Base-by-base conservation (phyloP, 2,113 vertebrate genomes). In the Xenopus borealis region DNA sequence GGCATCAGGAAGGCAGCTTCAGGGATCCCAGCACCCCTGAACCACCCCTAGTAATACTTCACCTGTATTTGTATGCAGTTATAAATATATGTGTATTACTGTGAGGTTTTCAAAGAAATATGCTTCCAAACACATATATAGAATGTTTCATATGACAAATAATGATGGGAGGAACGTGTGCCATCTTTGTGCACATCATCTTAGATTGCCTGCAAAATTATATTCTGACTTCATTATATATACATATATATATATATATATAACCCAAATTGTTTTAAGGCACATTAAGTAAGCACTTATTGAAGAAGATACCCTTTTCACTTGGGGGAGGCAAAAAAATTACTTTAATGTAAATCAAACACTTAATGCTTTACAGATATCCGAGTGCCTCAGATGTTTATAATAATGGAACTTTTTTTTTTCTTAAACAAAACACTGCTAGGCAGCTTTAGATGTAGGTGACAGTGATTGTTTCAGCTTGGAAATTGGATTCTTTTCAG, bases 261-360 rank as follows among this genome's bases (percentile, higher is more conserved):
- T 27, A 86, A 88, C 84, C 87, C 84, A 89, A 90, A 84, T 88
- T 84, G 91, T 87, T 91, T 91, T 89, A 88, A 89, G 89, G 87
- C 86, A 85, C 82, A 80, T 90, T 88, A 89, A 89, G 83, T 86
- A 84, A 89, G 85, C 87, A 82, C 23, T 88, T 89, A 88, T 84
- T 84, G 84, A 84, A 85, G 85, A 61, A 7, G 84, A 86, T 90
- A 84, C 55, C 78, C 82, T 85, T 86, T 85, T 85, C 69, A 75
- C 69, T 78, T 81, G 82, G 82, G 84, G 74, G 79, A 90, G 89
- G 89, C 88, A 89, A 89, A 91, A 91, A 91, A 91, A 89, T 86
- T 90, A 88, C 86, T 84, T 75, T 85, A 89, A 90, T 88, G 89
- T 89, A 90, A 92, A 90, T 91, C 88, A 89, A 91, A 90, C 86